Percentiles rank a stretch among this genome's conserved stretches.
phyloP scores from a whole-genome alignment of 1,140 invertebrate genomes.

The Nomia melanderi region DNA sequence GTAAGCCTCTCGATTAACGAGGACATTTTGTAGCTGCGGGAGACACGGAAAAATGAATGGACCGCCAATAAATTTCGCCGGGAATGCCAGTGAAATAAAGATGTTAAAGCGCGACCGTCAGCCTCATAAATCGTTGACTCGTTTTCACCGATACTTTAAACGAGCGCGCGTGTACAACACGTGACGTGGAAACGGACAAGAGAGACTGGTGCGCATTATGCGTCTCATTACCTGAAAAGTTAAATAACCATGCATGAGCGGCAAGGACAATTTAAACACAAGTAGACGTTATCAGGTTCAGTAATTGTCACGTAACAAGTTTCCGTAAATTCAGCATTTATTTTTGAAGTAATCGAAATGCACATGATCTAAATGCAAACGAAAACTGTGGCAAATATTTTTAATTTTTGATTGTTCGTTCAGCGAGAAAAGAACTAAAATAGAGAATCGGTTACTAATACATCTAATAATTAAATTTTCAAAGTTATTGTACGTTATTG shows the following conservation, averaged over 20 bases:
- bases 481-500: too few relatives aligned
- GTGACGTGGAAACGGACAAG: neutral
- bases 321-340: too few relatives aligned
- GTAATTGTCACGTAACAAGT: too few relatives aligned
- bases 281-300: neutral
- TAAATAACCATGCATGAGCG: neutral
- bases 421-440: too few relatives aligned
- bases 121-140: conserved; percentile 44
- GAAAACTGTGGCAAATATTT: too few relatives aligned
- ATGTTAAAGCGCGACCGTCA: conserved; percentile 49
- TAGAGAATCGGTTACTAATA: too few relatives aligned
- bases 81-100: conserved; percentile 50
- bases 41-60: conserved; percentile 32
- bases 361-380: too few relatives aligned
- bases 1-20: conserved; percentile 62
- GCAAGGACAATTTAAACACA: neutral
- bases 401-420: too few relatives aligned
- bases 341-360: too few relatives aligned
- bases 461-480: too few relatives aligned
- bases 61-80: conserved; percentile 45
- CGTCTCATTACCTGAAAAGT: neutral
- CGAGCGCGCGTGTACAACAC: neutral
- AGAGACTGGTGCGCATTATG: neutral
- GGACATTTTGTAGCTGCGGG: conserved; percentile 43
- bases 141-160: conserved; percentile 22